Conservation (phyloP, 1,140 invertebrate genomes). For the Sinonovacula constricta region DNA sequence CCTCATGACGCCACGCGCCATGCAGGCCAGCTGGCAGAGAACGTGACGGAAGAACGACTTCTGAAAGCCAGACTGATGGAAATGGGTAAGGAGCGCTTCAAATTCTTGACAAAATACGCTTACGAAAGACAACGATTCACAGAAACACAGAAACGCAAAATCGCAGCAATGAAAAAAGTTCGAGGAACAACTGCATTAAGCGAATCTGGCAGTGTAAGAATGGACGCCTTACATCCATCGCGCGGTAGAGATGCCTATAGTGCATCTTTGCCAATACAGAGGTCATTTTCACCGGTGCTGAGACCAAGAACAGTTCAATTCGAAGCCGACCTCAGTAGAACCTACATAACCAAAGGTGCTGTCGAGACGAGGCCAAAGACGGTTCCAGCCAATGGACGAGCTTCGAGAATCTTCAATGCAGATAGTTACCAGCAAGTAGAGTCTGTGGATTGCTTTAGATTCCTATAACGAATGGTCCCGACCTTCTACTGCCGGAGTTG, state of each 20-base stretch:
- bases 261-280: not conserved
- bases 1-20: constrained; percentile 4
- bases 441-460: not conserved
- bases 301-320: constrained; percentile 47
- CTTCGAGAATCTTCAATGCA: no score
- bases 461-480: constrained; percentile 15
- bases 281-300: constrained; percentile 2
- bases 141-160: constrained; percentile 37
- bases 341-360: constrained; percentile 5
- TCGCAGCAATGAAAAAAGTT: not conserved
- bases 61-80: constrained; percentile 31
- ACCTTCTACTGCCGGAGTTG: constrained; percentile 3
- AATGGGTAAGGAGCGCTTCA: constrained; percentile 45
- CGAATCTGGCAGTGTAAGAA: not conserved
- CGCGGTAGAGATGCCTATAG: not conserved
- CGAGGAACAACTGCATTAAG: constrained; percentile 13
- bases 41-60: constrained; percentile 34
- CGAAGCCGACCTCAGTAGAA: not conserved
- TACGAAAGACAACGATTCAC: constrained; percentile 42
- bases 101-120: constrained; percentile 22
- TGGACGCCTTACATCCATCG: no score
- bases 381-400: constrained; percentile 5
- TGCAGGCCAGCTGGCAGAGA: constrained; percentile 32
- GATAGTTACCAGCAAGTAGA: constrained; percentile 5
- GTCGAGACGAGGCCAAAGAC: not conserved